A percentile compares a stretch with the other conserved stretches of the same genome.
These are phyloP conservation scores for Polymixis flavicincta DNA, from an alignment of 2,888 invertebrate genomes.

Conservation along the genomic window DNA sequence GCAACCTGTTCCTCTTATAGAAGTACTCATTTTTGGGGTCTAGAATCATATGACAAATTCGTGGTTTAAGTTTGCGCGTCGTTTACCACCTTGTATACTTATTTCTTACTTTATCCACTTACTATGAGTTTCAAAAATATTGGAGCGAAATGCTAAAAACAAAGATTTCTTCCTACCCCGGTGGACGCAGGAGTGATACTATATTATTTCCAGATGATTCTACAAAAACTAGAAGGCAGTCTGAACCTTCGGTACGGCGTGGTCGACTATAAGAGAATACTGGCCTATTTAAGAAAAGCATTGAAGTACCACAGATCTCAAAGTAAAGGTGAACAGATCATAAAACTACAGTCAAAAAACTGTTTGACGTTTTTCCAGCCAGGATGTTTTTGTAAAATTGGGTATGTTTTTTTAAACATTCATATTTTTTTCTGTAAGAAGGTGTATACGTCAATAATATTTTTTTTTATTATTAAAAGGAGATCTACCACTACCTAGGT, in stretches of 20 bases:
- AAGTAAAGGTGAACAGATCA: rapidly evolving
- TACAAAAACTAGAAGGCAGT: conserved; percentile 71
- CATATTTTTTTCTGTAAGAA: too few species aligned
- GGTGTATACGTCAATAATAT: too few species aligned
- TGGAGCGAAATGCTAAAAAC: background rate
- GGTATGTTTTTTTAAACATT: conserved; percentile 65
- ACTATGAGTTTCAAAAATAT: background rate
- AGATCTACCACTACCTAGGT: too few species aligned
- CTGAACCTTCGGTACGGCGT: conserved; percentile 67
- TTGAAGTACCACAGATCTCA: conserved; percentile 35
- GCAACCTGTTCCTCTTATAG: too few species aligned
- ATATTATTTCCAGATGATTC: conserved; percentile 68
- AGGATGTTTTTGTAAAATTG: conserved; percentile 77
- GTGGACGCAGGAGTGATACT: too few species aligned
- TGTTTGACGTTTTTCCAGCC: conserved; percentile 70
- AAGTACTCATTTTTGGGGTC: too few species aligned
- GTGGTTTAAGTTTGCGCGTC: too few species aligned
- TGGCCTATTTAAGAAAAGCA: conserved; percentile 65
- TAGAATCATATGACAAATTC: too few species aligned
- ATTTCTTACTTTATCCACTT: too few species aligned
- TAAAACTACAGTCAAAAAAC: conserved; percentile 68
- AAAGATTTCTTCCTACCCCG: background rate
- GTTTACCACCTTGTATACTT: too few species aligned
- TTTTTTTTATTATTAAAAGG: too few species aligned
- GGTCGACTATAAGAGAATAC: conserved; percentile 69